Evolutionary conservation across 2,113 vertebrate genomes (phyloP).

Genomic region (Datnioides undecimradiatus): DNA sequence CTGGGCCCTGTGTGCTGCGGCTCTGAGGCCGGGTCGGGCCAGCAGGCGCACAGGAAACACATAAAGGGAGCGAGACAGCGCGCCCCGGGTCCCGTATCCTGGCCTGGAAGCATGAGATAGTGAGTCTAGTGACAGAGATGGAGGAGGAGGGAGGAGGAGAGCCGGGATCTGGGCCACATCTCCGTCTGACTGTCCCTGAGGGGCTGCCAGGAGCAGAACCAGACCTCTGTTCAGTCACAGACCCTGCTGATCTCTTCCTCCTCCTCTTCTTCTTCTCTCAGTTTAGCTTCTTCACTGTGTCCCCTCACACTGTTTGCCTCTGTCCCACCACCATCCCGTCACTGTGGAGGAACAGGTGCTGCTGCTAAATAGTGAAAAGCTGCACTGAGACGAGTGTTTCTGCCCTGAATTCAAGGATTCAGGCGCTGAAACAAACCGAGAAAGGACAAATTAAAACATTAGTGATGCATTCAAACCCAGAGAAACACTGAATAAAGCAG

Average conservation of each 20-base stretch:
- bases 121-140: conserved; percentile 43
- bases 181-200: conserved; percentile 50
- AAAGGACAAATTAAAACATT: no score
- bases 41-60: conserved; percentile 52
- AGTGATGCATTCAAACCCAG: no score
- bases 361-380: conserved; percentile 21
- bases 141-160: conserved; percentile 37
- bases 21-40: conserved; percentile 9
- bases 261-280: not conserved
- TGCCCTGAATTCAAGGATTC: not conserved
- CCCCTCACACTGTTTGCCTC: conserved; percentile 31
- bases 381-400: not conserved
- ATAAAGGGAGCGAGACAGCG: not conserved
- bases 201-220: conserved; percentile 57
- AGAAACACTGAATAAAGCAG: no score
- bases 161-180: conserved; percentile 58
- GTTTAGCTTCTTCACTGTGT: not conserved
- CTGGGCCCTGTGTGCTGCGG: conserved; percentile 59
- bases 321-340: conserved; percentile 1
- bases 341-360: conserved; percentile 47
- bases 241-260: conserved; percentile 32
- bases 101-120: conserved; percentile 43
- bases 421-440: not conserved
- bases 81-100: conserved; percentile 57
- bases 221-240: conserved; percentile 54